phyloP scores from a whole-genome alignment of 53 echinoderm and acorn worm species.

The Henricia sp. region DNA sequence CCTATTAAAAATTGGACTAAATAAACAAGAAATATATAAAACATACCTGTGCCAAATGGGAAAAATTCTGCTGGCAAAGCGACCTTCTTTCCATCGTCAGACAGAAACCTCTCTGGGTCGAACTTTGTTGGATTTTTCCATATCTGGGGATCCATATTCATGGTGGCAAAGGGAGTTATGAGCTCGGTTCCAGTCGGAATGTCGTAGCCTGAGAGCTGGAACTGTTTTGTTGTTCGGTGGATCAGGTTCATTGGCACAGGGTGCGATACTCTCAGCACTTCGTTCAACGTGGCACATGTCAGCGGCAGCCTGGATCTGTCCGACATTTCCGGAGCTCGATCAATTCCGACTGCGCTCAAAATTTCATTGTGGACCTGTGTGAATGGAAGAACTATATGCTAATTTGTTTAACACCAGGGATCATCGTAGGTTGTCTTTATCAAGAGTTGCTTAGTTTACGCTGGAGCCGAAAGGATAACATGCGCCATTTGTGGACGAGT shows the following conservation, averaged over 20 bases:
- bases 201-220: not conserved
- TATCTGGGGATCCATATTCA: conserved; percentile 6
- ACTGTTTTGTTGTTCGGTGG: not conserved
- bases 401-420: not conserved
- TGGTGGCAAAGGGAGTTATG: not conserved
- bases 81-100: not conserved
- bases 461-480: too few species aligned
- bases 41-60: conserved; percentile 19
- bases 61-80: not conserved
- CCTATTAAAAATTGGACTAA: too few species aligned
- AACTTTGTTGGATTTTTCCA: not conserved
- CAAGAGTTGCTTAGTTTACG: too few species aligned
- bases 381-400: not conserved
- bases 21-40: not conserved
- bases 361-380: conserved; percentile 5
- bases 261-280: conserved; percentile 1
- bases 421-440: too few species aligned
- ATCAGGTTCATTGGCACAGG: not conserved
- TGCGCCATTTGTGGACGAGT: too few species aligned
- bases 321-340: not conserved
- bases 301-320: not conserved
- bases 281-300: not conserved
- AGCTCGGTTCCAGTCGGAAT: conserved; percentile 11
- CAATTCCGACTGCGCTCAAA: not conserved
- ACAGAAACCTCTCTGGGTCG: conserved; percentile 1